A percentile compares a stretch with the other conserved stretches of the same genome.
Conservation (phyloP, 2,888 invertebrate species). For the Volucella inanis region DNA sequence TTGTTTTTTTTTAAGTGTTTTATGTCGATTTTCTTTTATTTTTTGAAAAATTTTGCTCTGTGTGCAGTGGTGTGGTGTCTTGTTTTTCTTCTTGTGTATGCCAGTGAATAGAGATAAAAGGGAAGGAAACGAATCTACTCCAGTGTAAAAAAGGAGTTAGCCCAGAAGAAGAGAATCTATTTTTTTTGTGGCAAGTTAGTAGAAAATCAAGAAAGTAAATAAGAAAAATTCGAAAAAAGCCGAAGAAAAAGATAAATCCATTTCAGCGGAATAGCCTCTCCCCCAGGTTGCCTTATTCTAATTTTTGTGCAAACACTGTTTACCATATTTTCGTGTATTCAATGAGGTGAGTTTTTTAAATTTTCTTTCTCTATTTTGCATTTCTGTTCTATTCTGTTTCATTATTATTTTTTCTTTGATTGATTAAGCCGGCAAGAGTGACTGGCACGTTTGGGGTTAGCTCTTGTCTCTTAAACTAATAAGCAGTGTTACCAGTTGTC, state of each 20-base stretch:
- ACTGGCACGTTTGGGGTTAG: constrained; percentile 30
- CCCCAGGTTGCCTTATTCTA: background rate
- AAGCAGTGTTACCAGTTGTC: constrained; percentile 31
- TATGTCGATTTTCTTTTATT: constrained; percentile 10
- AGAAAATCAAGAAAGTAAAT: background rate
- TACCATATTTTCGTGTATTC: constrained; percentile 47
- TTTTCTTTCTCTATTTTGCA: background rate
- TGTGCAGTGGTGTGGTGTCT: constrained; percentile 12
- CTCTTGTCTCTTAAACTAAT: constrained; percentile 39
- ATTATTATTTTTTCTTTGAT: constrained; percentile 2
- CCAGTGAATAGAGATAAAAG: background rate
- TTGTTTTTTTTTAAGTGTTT: constrained; percentile 5
- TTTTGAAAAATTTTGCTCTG: constrained; percentile 28
- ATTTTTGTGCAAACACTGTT: constrained; percentile 19
- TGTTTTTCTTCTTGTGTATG: constrained; percentile 6
- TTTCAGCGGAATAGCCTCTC: constrained; percentile 11
- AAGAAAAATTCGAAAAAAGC: constrained; percentile 12
- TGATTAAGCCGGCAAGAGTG: constrained; percentile 10
- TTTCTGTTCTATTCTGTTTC: constrained; percentile 5
- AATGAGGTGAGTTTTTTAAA: constrained; percentile 53
- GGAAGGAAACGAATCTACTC: constrained; percentile 3
- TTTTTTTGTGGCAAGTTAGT: constrained; percentile 38
- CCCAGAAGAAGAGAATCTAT: constrained; percentile 17
- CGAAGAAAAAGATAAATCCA: constrained; percentile 12
- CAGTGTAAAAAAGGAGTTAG: constrained; percentile 21